Conservation (phyloP, 2,888 invertebrate species). For the Clistopyga incitator region DNA sequence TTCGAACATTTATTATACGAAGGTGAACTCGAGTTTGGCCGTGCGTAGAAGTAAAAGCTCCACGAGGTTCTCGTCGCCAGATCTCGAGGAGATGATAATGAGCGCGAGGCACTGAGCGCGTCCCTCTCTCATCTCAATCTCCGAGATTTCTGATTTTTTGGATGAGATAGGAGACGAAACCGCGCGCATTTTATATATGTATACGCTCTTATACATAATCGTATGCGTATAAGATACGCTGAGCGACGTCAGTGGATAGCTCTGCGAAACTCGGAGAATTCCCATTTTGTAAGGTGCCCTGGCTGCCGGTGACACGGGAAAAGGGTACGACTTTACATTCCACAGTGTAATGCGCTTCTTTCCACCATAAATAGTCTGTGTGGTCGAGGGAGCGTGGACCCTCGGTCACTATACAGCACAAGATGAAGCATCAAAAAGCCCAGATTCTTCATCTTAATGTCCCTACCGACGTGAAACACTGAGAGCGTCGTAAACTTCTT, state of each 20-base stretch:
- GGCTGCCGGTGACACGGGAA: conserved; percentile 63
- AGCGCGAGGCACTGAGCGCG: conserved; percentile 49
- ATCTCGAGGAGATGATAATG: conserved; percentile 64
- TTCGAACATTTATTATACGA: conserved; percentile 66
- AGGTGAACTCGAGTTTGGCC: conserved; percentile 39
- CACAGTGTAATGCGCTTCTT: conserved; percentile 66
- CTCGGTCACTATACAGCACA: conserved; percentile 34
- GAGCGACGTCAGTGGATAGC: conserved; percentile 45
- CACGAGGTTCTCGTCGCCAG: conserved; percentile 60
- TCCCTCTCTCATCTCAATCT: conserved; percentile 64
- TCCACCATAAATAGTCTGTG: conserved; percentile 63
- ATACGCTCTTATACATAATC: neutral
- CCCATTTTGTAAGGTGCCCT: conserved; percentile 64
- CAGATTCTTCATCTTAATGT: conserved; percentile 63
- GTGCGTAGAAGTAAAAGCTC: conserved; percentile 54
- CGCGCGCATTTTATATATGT: conserved; percentile 36
- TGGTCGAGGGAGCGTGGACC: conserved; percentile 25
- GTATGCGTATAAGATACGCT: conserved; percentile 21
- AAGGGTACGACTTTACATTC: conserved; percentile 64
- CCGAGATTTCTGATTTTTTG: conserved; percentile 66
- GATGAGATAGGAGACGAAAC: conserved; percentile 57
- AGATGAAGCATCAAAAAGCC: conserved; percentile 61
- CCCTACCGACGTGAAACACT: conserved; percentile 40
- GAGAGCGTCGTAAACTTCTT: conserved; percentile 46
- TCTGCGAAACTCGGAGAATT: conserved; percentile 63